A percentile compares a stretch with the other conserved stretches of the same genome.
Evolutionary conservation across 92 coral and sea anemone species (phyloP).

Genomic region (Plumapathes pennacea): DNA sequence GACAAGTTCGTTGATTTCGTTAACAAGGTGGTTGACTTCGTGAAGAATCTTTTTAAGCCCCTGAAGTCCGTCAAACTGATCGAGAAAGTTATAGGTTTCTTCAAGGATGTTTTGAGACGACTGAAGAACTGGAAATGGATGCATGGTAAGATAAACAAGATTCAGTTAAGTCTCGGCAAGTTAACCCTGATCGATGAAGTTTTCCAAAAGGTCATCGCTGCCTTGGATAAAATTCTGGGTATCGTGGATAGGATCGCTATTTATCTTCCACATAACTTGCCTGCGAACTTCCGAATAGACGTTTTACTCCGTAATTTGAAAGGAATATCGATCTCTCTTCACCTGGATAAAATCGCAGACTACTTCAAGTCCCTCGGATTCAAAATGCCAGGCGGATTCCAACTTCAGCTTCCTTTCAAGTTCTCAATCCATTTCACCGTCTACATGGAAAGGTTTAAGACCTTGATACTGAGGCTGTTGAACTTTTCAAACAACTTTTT

Average conservation of each 20-base stretch:
- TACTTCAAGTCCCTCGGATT: constrained; percentile 62
- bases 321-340: constrained; percentile 63
- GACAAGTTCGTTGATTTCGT: constrained; percentile 74
- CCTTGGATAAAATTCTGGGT: constrained; percentile 68
- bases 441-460: constrained; percentile 69
- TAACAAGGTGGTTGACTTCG: constrained; percentile 58
- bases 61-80: constrained; percentile 67
- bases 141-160: constrained; percentile 57
- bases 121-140: constrained; percentile 79
- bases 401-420: constrained; percentile 73
- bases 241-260: constrained; percentile 63
- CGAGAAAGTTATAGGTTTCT: constrained; percentile 61
- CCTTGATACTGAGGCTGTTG: constrained; percentile 46
- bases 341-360: constrained; percentile 70
- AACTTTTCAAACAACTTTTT: constrained; percentile 73
- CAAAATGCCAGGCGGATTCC: constrained; percentile 69
- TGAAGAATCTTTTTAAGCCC: constrained; percentile 70
- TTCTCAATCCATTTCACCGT: constrained; percentile 69
- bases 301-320: constrained; percentile 65
- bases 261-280: constrained; percentile 78
- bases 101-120: constrained; percentile 58
- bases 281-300: constrained; percentile 62
- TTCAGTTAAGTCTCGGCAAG: constrained; percentile 59
- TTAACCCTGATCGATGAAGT: constrained; percentile 75
- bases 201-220: constrained; percentile 70